phyloP scores from a whole-genome alignment of 2,888 invertebrate genomes.

The Lasius platythorax region DNA sequence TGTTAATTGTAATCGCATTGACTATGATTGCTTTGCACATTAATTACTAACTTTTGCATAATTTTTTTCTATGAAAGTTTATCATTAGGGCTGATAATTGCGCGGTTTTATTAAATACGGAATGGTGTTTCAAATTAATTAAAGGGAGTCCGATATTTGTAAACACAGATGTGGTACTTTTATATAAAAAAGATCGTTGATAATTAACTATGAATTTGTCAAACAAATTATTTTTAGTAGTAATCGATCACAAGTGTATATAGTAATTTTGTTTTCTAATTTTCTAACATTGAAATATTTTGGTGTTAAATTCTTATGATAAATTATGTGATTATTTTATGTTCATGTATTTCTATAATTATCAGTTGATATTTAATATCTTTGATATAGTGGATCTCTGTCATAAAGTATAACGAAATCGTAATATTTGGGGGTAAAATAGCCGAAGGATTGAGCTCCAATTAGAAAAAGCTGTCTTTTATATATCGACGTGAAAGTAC shows the following conservation, averaged over 20 bases:
- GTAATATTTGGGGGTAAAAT: background rate
- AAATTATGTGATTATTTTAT: conserved; percentile 13
- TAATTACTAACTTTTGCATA: conserved; percentile 18
- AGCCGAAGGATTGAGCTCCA: background rate
- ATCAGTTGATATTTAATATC: background rate
- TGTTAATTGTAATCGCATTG: conserved; percentile 36
- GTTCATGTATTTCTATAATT: background rate
- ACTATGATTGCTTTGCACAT: conserved; percentile 36
- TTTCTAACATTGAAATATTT: conserved; percentile 1
- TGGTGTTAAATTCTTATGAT: background rate
- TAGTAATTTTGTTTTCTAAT: background rate
- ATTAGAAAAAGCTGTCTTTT: conserved; percentile 9
- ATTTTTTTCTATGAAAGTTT: conserved; percentile 45
- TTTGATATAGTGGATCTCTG: background rate
- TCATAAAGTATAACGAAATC: background rate
- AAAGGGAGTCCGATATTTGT: conserved; percentile 1
- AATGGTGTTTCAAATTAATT: conserved; percentile 55
- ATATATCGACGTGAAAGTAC: background rate
- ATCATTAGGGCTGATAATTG: conserved; percentile 41
- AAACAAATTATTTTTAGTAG: background rate
- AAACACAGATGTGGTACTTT: background rate
- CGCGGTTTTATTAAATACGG: conserved; percentile 48
- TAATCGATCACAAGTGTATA: background rate
- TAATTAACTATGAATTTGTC: background rate
- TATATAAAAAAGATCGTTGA: background rate